Evolutionary conservation across 2,113 vertebrate species (phyloP).

Genomic region (Paedocypris sp.): DNA sequence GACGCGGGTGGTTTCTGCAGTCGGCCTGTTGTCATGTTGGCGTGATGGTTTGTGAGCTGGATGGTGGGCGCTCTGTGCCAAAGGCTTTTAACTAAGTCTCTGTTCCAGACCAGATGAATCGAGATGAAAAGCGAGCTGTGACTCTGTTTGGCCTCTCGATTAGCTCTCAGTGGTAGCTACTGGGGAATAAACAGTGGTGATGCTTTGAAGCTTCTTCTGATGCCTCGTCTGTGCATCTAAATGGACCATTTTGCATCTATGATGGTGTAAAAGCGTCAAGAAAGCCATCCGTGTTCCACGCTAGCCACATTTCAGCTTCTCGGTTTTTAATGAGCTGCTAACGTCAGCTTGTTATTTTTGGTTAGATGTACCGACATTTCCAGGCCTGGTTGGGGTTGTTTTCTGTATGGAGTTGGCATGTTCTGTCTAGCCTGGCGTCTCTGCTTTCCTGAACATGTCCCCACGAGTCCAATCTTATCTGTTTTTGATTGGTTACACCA

Average conservation of each 20-base stretch:
- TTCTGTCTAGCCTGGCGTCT: no score
- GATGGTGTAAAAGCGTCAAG: constrained; percentile 2
- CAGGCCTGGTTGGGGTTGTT: no score
- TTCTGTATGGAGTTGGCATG: no score
- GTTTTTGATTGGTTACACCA: no score
- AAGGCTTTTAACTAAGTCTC: constrained; percentile 33
- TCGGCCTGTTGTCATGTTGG: constrained; percentile 19
- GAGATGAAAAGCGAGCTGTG: constrained; percentile 24
- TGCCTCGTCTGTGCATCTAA: constrained; percentile 20
- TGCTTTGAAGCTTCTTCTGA: constrained; percentile 31
- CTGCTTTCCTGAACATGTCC: no score
- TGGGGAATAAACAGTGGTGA: constrained; percentile 26
- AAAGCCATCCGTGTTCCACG: background rate
- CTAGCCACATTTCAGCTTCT: background rate
- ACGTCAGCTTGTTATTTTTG: no score
- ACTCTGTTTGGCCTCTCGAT: constrained; percentile 24
- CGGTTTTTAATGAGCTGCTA: background rate
- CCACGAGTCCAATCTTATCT: no score
- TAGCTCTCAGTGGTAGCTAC: constrained; percentile 26
- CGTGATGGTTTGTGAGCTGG: constrained; percentile 12
- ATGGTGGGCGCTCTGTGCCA: constrained; percentile 18
- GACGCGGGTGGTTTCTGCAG: background rate
- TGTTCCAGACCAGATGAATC: constrained; percentile 1
- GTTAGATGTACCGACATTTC: no score
- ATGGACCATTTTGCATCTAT: background rate